phyloP scores from a whole-genome alignment of 2,797 vertebrate species.

The Falco peregrinus region DNA sequence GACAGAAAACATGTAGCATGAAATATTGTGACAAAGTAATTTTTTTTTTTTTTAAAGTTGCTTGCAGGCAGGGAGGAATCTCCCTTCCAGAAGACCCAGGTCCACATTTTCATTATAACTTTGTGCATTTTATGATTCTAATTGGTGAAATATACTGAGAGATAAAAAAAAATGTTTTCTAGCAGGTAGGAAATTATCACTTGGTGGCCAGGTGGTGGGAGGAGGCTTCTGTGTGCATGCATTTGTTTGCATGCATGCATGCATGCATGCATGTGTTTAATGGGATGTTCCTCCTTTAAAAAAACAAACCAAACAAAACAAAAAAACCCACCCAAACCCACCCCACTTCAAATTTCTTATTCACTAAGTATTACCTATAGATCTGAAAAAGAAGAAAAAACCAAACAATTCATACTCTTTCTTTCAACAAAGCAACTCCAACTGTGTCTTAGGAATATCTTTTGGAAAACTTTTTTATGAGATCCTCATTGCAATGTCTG shows the following conservation, averaged over 20 bases:
- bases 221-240: background rate
- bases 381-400: background rate
- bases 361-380: background rate
- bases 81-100: background rate
- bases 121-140: background rate
- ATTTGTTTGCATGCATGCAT: rapidly evolving
- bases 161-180: background rate
- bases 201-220: background rate
- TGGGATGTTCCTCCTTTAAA: background rate
- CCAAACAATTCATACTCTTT: rapidly evolving
- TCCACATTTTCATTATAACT: background rate
- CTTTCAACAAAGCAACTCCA: background rate
- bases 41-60: background rate
- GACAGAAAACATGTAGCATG: background rate
- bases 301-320: background rate
- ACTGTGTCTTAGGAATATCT: background rate
- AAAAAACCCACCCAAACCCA: too few species aligned
- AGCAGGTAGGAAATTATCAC: background rate
- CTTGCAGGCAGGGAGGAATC: background rate
- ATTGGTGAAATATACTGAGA: background rate
- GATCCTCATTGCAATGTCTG: background rate
- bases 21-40: background rate
- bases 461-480: background rate
- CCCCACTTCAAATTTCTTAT: rapidly evolving
- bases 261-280: rapidly evolving